Conservation (phyloP, 2,888 invertebrate genomes). For the Apeira syringaria region DNA sequence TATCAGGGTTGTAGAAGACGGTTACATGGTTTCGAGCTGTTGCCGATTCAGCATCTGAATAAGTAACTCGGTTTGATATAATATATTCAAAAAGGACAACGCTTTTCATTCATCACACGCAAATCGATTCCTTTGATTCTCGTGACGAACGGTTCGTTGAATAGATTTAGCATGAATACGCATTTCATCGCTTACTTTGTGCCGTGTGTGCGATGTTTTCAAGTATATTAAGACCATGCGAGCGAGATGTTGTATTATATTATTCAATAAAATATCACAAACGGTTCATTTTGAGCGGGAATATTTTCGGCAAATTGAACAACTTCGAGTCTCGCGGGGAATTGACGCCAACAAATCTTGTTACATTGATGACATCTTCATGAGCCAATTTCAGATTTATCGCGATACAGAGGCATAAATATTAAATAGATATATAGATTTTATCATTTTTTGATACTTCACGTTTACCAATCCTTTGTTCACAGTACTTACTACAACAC, state of each 20-base stretch:
- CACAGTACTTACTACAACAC: neutral
- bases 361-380: slow-evolving; percentile 15
- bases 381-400: slow-evolving; percentile 12
- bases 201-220: neutral
- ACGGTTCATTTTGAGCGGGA: slow-evolving; percentile 18
- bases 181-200: slow-evolving; percentile 2
- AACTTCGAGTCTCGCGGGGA: slow-evolving; percentile 16
- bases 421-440: slow-evolving; percentile 8
- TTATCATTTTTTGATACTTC: too few species aligned
- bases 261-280: slow-evolving; percentile 25
- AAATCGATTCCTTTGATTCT: slow-evolving; percentile 12
- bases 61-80: slow-evolving; percentile 6
- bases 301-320: slow-evolving; percentile 21
- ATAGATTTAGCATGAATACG: slow-evolving; percentile 10
- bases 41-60: slow-evolving; percentile 5
- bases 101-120: slow-evolving; percentile 17
- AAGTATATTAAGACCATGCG: slow-evolving; percentile 1
- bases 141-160: slow-evolving; percentile 9
- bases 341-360: slow-evolving; percentile 15
- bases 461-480: slow-evolving; percentile 3
- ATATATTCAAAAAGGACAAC: slow-evolving; percentile 18
- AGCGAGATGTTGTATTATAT: slow-evolving; percentile 1
- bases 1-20: slow-evolving; percentile 8
- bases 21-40: slow-evolving; percentile 8
- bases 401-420: slow-evolving; percentile 9